Percentiles rank a stretch among this genome's conserved stretches.
phyloP scores from a whole-genome alignment of 1,140 invertebrate genomes.

The Eufriesea mexicana region DNA sequence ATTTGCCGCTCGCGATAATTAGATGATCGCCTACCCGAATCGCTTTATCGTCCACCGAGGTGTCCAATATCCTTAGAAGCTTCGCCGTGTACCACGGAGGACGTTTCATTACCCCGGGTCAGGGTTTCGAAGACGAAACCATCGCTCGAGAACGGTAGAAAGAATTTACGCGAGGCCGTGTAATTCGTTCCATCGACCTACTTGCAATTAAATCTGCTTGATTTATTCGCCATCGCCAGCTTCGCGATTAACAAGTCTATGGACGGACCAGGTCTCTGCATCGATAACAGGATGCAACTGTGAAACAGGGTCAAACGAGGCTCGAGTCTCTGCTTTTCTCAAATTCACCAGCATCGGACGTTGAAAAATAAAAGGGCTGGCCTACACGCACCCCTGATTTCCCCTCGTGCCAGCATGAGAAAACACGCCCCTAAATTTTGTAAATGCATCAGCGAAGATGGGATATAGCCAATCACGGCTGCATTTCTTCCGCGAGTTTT shows the following conservation, averaged over 20 bases:
- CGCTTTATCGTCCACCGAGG: background rate
- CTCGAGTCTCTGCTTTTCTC: background rate
- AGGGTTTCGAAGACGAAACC: background rate
- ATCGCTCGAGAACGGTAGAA: background rate
- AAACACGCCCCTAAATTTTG: too few species aligned
- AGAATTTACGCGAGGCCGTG: background rate
- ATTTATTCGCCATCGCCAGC: background rate
- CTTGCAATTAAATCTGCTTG: background rate
- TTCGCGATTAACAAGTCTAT: background rate
- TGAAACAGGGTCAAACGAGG: background rate
- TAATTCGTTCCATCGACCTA: background rate
- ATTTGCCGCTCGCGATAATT: slow-evolving; percentile 11
- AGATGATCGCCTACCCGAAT: background rate
- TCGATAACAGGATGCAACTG: background rate
- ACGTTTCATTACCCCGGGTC: background rate
- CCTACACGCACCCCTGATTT: too few species aligned
- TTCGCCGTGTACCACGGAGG: background rate
- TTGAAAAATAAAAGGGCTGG: too few species aligned
- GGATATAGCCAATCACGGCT: too few species aligned
- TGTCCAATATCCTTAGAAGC: slow-evolving; percentile 1
- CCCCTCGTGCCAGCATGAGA: too few species aligned
- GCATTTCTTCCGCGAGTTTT: too few species aligned
- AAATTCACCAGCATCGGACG: background rate
- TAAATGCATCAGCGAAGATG: too few species aligned
- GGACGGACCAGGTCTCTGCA: background rate